Conservation (phyloP, 1,140 invertebrate species). For the Drosophila melanica region DNA sequence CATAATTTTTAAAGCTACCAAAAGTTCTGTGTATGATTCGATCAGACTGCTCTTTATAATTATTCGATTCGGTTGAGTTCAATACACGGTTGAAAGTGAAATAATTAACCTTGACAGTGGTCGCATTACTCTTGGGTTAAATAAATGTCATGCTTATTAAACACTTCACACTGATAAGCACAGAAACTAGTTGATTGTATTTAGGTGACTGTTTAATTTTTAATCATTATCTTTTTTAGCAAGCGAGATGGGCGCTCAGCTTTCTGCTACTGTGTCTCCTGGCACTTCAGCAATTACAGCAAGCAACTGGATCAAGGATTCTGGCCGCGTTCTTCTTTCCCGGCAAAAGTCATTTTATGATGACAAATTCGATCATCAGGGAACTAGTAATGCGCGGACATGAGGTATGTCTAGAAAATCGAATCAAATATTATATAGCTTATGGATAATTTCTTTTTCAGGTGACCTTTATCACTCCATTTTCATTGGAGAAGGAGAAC, state of each 20-base stretch:
- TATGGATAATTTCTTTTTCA: background rate
- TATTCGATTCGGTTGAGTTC: too few species aligned
- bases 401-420: constrained; percentile 37
- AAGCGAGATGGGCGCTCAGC: background rate
- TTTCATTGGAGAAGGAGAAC: constrained; percentile 59
- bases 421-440: background rate
- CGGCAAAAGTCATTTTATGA: constrained; percentile 77
- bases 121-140: background rate
- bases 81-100: too few species aligned
- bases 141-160: background rate
- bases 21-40: too few species aligned
- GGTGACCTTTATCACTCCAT: constrained; percentile 71
- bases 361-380: constrained; percentile 66
- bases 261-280: constrained; percentile 42
- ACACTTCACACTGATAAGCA: background rate
- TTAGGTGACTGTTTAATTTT: background rate
- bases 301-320: constrained; percentile 41
- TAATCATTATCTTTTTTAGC: background rate
- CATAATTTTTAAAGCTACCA: too few species aligned
- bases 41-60: too few species aligned
- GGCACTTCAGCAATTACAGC: constrained; percentile 46
- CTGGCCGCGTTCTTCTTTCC: constrained; percentile 73
- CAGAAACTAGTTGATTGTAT: background rate
- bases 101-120: too few species aligned
- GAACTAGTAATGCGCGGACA: constrained; percentile 66